These are phyloP conservation scores for Stomorhina lunata DNA, from an alignment of 2,888 invertebrate genomes.

Conservation along the genomic window DNA sequence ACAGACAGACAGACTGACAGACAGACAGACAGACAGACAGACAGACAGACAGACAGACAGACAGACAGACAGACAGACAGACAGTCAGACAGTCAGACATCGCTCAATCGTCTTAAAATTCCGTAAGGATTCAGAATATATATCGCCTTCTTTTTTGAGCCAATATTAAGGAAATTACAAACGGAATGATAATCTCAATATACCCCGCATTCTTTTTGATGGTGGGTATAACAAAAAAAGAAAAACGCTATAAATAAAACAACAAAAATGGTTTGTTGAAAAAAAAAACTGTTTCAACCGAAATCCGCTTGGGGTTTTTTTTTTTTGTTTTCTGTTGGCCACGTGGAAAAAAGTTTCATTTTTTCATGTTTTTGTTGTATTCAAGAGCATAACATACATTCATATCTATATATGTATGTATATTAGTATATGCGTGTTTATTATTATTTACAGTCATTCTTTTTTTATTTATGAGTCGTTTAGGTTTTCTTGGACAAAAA, in stretches of 20 bases:
- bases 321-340: background rate
- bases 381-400: background rate
- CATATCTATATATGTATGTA: constrained; percentile 5
- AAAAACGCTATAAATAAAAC: background rate
- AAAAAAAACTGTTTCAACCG: background rate
- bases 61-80: too few species aligned
- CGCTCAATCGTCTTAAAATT: too few species aligned
- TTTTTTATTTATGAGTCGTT: constrained; percentile 31
- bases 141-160: too few species aligned
- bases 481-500: background rate
- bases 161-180: too few species aligned
- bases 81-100: too few species aligned
- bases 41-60: too few species aligned
- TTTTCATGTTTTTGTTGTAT: background rate
- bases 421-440: constrained; percentile 14
- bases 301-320: constrained; percentile 7
- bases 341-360: background rate
- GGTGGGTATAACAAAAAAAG: too few species aligned
- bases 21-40: too few species aligned
- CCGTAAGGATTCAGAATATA: too few species aligned
- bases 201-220: too few species aligned
- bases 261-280: background rate
- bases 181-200: too few species aligned
- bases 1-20: too few species aligned
- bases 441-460: constrained; percentile 19